Base-by-base conservation (phyloP, 2,797 vertebrate genomes). In the Cottoperca gobio region DNA sequence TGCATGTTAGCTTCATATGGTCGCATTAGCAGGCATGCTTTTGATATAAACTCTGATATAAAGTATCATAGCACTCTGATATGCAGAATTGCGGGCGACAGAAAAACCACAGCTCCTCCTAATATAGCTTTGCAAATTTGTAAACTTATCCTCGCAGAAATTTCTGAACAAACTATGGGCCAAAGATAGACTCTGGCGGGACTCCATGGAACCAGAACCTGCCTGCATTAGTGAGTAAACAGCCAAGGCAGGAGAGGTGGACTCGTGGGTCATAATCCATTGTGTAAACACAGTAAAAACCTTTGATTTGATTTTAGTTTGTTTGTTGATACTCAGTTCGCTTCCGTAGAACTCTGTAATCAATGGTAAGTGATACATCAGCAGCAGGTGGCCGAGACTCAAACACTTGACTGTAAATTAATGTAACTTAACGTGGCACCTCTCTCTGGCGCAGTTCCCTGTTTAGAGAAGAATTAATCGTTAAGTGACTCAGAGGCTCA, bases 401-500 rank as follows among this genome's bases (percentile, higher is more conserved):
- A 66, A 69, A 77, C 71, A 40, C 71, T 21, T 58, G 69, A 55
- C 48, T 46, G 57, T 74, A 68, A 87, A 81, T 83, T 1, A 83
- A 78, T 81, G 61, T n/a, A 43, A 0, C 21, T 60, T 31, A n/a
- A 39, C 12, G 21, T 14, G 8, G 50, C 54, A 45, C 31, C 19
- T 55, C 40, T 39, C 43, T 67, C 42, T 63, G 73, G 74, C 70
- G 40, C 28, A 16, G 73, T 73, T 69, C 79, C 57, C 69, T 78
- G 77, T 92, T 91, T 88, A 55, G 50, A 74, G 60, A 78, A 66
- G 26, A 84, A 87, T 78, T 21, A 65, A 86, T 91, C 83, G 85
- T 78, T 66, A 68, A 78, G 70, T 48, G 75, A 74, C 70, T 62
- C 45, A 12, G 63, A 66, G 68, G 78, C 71, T 64, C 61, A 24